Evolutionary conservation across 1,140 invertebrate genomes (phyloP).

Genomic region (Sarcophaga peregrina): DNA sequence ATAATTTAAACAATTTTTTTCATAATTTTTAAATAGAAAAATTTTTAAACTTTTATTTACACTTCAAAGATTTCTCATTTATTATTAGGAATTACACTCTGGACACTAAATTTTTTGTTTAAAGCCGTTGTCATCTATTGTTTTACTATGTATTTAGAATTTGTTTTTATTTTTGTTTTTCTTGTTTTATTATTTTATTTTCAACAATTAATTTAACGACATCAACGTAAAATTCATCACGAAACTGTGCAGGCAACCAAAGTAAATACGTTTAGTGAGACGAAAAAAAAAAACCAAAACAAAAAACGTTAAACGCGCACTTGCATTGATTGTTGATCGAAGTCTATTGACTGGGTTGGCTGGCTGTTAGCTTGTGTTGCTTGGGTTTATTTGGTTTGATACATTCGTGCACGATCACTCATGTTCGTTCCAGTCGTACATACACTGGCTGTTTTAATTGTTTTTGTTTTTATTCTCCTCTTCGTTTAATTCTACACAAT

Average conservation of each 20-base stretch:
- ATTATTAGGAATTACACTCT: too few relatives aligned
- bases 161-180: conserved; percentile 2
- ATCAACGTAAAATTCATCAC: neutral
- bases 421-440: neutral
- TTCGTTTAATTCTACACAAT: conserved; percentile 9
- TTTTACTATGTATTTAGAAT: neutral
- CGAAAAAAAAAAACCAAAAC: neutral
- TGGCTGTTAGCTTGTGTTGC: neutral
- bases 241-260: neutral
- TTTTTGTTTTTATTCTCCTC: neutral
- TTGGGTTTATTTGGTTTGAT: neutral
- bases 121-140: neutral
- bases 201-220: neutral
- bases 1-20: too few relatives aligned
- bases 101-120: too few relatives aligned
- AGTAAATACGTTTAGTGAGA: neutral
- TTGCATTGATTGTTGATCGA: conserved; percentile 41
- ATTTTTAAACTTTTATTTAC: too few relatives aligned
- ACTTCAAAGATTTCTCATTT: too few relatives aligned
- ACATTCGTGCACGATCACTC: neutral
- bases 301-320: conserved; percentile 26
- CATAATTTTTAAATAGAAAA: too few relatives aligned
- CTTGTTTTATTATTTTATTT: neutral
- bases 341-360: conserved; percentile 34
- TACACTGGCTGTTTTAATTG: neutral